Evolutionary conservation across 2,888 invertebrate genomes (phyloP).

Genomic region (Dynastes maya): DNA sequence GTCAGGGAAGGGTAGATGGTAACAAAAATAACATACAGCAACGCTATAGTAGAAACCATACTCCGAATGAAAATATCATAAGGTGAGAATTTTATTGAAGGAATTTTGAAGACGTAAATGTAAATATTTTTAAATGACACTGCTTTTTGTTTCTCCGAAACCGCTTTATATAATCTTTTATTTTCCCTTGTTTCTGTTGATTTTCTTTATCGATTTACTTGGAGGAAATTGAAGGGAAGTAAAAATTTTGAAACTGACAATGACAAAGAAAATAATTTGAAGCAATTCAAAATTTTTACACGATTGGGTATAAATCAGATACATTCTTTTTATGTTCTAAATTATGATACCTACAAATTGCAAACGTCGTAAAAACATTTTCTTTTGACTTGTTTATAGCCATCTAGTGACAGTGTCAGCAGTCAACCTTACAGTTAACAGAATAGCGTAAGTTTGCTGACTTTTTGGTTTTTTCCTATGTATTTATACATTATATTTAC

Average conservation of each 20-base stretch:
- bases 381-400: conserved; percentile 72
- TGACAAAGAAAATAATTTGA: background rate
- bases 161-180: conserved; percentile 25
- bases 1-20: conserved; percentile 77
- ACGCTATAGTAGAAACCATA: conserved; percentile 76
- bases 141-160: conserved; percentile 45
- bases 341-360: conserved; percentile 20
- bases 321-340: background rate
- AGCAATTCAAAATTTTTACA: conserved; percentile 40
- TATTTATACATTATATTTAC: conserved; percentile 35
- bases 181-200: background rate
- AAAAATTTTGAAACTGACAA: conserved; percentile 37
- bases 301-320: background rate
- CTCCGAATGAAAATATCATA: conserved; percentile 83
- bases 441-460: conserved; percentile 88
- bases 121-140: conserved; percentile 33
- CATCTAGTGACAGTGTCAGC: conserved; percentile 94
- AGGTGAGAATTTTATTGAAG: conserved; percentile 71
- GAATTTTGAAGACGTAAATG: conserved; percentile 23
- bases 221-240: background rate
- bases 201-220: conserved; percentile 4
- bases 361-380: conserved; percentile 40
- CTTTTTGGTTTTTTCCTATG: conserved; percentile 29
- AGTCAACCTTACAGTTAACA: conserved; percentile 93
- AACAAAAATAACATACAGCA: conserved; percentile 73